A percentile compares a stretch with the other conserved stretches of the same genome.
phyloP scores from a whole-genome alignment of 1,140 invertebrate species.

The Neotoxoptera formosana region DNA sequence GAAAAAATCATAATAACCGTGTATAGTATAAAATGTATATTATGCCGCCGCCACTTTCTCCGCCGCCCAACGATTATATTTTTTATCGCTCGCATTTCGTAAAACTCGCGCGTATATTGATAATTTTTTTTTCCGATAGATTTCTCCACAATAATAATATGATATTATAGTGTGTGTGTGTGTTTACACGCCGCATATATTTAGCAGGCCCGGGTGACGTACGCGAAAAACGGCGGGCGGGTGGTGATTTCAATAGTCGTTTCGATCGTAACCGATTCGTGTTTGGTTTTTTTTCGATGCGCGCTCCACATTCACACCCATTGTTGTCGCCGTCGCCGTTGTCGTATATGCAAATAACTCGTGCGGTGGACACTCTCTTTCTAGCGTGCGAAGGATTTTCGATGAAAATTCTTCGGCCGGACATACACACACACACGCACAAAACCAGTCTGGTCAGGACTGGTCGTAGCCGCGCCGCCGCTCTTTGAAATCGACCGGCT shows the following conservation, averaged over 20 bases:
- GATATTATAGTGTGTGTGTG: not conserved
- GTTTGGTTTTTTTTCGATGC: not conserved
- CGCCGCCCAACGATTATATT: not conserved
- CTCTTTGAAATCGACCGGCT: constrained; percentile 18
- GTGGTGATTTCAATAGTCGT: constrained; percentile 31
- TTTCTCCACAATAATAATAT: not conserved
- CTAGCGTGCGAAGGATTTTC: not conserved
- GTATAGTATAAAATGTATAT: not conserved
- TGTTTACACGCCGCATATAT: not conserved
- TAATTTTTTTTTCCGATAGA: not conserved
- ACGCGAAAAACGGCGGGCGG: not conserved
- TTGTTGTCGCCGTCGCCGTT: not conserved
- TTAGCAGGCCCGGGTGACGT: not conserved
- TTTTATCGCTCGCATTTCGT: not conserved
- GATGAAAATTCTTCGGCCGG: not conserved
- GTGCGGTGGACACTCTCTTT: not conserved
- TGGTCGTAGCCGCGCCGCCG: not conserved
- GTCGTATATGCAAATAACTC: not conserved
- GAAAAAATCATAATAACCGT: not conserved
- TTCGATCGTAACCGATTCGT: not conserved
- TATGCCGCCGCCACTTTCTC: not conserved
- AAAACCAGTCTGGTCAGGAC: constrained; percentile 13
- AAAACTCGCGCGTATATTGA: not conserved
- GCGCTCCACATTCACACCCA: not conserved
- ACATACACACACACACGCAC: not conserved